Percentiles rank a stretch among this genome's conserved stretches.
Conservation (phyloP, 2,797 vertebrate species). For the Tinamus major region DNA sequence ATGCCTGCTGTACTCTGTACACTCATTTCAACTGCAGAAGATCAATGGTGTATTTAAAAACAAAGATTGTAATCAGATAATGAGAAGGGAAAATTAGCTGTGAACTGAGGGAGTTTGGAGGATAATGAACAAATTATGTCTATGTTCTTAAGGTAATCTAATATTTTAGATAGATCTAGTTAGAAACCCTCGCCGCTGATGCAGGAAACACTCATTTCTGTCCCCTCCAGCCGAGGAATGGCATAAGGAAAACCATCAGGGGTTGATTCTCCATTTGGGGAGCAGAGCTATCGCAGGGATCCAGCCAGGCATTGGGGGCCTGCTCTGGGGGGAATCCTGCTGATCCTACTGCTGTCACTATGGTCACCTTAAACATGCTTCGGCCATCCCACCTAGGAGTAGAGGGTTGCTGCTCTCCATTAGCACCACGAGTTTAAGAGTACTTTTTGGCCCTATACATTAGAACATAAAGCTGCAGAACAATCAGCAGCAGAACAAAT, state of each 20-base stretch:
- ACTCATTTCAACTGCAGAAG: not conserved
- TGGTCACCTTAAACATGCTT: rapidly evolving
- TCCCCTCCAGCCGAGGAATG: not conserved
- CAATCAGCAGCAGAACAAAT: not conserved
- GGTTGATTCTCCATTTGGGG: not conserved
- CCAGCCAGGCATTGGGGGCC: rapidly evolving
- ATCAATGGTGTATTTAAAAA: constrained; percentile 27
- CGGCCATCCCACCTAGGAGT: not conserved
- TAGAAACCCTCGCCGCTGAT: not conserved
- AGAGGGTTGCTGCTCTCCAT: rapidly evolving
- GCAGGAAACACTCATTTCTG: not conserved
- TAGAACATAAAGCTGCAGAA: not conserved
- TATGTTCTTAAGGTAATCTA: not conserved
- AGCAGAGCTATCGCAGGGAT: not conserved
- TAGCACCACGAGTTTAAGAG: not conserved
- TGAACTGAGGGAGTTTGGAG: not conserved
- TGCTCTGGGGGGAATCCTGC: not conserved
- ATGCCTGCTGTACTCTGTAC: not conserved
- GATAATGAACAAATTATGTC: not conserved
- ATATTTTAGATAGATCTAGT: not conserved
- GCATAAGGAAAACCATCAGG: not conserved
- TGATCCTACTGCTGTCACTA: not conserved
- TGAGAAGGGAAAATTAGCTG: not conserved
- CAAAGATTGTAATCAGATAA: not conserved
- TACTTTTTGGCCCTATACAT: not conserved